Conservation (phyloP, 1,140 invertebrate species). For the Drosophila arawakana region DNA sequence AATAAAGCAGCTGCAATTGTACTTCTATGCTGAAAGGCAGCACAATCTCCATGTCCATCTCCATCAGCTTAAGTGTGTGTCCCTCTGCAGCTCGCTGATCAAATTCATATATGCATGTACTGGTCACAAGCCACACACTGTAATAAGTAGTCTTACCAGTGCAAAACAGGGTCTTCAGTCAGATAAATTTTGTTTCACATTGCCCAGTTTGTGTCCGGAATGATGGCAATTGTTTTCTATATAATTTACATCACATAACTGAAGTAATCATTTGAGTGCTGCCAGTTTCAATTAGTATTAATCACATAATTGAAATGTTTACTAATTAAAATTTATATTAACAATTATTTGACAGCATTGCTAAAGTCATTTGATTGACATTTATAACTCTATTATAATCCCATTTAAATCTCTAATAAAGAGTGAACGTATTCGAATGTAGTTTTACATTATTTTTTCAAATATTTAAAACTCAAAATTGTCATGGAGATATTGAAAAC, state of each 20-base stretch:
- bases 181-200: conserved; percentile 13
- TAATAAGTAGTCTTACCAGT: conserved; percentile 3
- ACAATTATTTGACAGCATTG: no score
- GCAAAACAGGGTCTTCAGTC: neutral
- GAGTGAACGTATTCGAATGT: no score
- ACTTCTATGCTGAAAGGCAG: conserved; percentile 6
- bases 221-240: neutral
- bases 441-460: no score
- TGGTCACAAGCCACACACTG: conserved; percentile 42
- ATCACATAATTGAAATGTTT: neutral
- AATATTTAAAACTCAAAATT: no score
- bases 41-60: neutral
- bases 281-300: neutral
- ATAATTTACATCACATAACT: neutral
- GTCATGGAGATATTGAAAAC: no score
- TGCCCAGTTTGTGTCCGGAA: neutral
- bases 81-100: conserved; percentile 27
- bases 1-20: conserved; percentile 52
- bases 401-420: no score
- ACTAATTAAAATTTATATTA: neutral
- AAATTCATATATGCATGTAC: conserved; percentile 54
- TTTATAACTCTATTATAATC: no score
- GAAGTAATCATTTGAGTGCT: neutral
- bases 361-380: neutral
- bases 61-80: neutral